A percentile compares a stretch with the other conserved stretches of the same genome.
phyloP scores from a whole-genome alignment of 1,140 invertebrate genomes.

The Thaumatotibia leucotreta region DNA sequence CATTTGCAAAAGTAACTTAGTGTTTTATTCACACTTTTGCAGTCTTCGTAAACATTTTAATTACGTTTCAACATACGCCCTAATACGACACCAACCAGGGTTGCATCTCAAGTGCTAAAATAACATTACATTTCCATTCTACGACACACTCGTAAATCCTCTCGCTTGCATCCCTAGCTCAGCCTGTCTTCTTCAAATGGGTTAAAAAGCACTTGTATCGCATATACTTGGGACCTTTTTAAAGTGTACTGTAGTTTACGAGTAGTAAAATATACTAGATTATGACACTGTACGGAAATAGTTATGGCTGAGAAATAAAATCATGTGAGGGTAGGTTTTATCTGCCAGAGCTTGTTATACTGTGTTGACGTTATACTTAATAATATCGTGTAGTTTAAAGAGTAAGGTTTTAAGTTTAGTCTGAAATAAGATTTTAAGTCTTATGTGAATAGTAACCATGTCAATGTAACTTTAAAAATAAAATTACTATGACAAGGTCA shows the following conservation, averaged over 20 bases:
- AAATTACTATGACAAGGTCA: too few relatives aligned
- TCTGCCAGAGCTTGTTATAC: background rate
- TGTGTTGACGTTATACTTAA: background rate
- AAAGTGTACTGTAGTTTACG: background rate
- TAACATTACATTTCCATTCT: background rate
- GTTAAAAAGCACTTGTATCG: background rate
- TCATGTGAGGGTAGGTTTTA: constrained; percentile 2
- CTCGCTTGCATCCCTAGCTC: background rate
- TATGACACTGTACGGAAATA: background rate
- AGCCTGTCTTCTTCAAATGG: background rate
- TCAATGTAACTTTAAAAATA: too few relatives aligned
- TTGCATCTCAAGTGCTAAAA: constrained; percentile 10
- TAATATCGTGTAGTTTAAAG: background rate
- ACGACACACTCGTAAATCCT: background rate
- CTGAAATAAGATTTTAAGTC: too few relatives aligned
- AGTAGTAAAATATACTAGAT: constrained; percentile 13
- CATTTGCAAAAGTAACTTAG: background rate
- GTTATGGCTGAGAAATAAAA: constrained; percentile 9
- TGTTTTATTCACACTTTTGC: background rate
- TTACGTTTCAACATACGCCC: background rate
- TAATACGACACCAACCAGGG: background rate
- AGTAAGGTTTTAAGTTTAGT: too few relatives aligned
- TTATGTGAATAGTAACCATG: too few relatives aligned
- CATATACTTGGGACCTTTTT: background rate
- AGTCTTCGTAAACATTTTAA: background rate